phyloP scores from a whole-genome alignment of 2,888 invertebrate genomes.

The Melinopterus prodromus region DNA sequence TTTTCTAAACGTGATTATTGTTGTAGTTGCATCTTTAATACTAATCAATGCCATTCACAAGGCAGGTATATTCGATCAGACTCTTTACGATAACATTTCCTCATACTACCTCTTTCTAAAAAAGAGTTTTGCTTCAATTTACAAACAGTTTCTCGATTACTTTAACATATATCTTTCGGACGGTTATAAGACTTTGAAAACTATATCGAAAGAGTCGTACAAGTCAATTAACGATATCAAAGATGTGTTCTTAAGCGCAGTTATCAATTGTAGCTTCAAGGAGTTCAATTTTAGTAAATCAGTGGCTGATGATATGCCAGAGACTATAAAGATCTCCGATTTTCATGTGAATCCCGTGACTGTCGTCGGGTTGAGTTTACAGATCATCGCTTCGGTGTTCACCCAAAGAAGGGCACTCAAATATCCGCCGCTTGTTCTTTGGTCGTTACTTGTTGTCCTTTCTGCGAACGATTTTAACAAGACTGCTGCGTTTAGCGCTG shows the following conservation, averaged over 20 bases:
- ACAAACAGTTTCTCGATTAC: not conserved
- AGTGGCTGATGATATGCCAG: not conserved
- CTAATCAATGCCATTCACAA: slow-evolving; percentile 29
- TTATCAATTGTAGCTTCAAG: not conserved
- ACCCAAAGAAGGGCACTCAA: slow-evolving; percentile 26
- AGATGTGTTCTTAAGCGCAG: not conserved
- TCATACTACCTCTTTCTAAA: slow-evolving; percentile 6
- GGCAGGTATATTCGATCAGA: slow-evolving; percentile 24
- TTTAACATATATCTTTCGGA: not conserved
- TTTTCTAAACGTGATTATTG: slow-evolving; percentile 20
- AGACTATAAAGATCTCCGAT: not conserved
- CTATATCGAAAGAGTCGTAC: not conserved
- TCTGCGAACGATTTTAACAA: not conserved
- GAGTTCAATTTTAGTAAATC: not conserved
- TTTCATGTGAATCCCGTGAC: slow-evolving; percentile 35
- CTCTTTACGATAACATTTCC: not conserved
- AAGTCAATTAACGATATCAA: too few relatives aligned
- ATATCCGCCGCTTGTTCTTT: slow-evolving; percentile 5
- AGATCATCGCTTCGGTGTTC: slow-evolving; percentile 40
- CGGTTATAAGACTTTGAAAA: not conserved
- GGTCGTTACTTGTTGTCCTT: slow-evolving; percentile 7
- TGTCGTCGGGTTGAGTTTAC: slow-evolving; percentile 44
- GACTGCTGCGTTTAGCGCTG: not conserved
- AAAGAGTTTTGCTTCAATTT: not conserved
- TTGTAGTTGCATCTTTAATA: slow-evolving; percentile 36